Percentiles rank a stretch among this genome's conserved stretches.
phyloP scores from a whole-genome alignment of 2,113 vertebrate species.

The Heterocephalus glaber region DNA sequence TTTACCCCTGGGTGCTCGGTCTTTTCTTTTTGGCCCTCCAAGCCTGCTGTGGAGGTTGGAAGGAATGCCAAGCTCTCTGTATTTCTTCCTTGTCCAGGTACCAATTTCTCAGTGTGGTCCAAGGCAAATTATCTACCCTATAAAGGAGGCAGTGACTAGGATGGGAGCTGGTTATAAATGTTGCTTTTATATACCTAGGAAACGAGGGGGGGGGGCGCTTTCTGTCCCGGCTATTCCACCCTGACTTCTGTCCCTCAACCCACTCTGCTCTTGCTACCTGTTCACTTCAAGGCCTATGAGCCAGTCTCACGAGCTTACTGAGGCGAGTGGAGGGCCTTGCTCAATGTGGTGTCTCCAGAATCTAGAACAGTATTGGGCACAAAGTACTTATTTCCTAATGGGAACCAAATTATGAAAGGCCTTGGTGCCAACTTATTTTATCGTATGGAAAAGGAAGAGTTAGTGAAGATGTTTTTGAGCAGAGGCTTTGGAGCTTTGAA shows the following conservation, averaged over 20 bases:
- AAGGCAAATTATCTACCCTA: background rate
- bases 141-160: background rate
- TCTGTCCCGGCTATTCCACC: background rate
- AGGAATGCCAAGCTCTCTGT: background rate
- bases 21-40: background rate
- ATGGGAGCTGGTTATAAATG: background rate
- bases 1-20: background rate
- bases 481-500: background rate
- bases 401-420: background rate
- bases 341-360: background rate
- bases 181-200: background rate
- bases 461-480: background rate
- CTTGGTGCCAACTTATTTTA: background rate
- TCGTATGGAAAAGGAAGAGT: background rate
- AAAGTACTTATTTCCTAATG: background rate
- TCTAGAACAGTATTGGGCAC: background rate
- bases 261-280: background rate
- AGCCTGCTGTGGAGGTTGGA: background rate
- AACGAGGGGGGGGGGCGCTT: background rate
- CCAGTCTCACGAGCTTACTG: background rate
- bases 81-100: background rate
- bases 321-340: background rate
- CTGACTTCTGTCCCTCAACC: background rate
- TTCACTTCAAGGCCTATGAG: background rate
- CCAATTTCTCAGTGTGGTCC: background rate